Evolutionary conservation across 2,113 vertebrate species (phyloP), one percentile per base, ranked within the genome.

Genomic region (Dipodomys stephensi): DNA sequence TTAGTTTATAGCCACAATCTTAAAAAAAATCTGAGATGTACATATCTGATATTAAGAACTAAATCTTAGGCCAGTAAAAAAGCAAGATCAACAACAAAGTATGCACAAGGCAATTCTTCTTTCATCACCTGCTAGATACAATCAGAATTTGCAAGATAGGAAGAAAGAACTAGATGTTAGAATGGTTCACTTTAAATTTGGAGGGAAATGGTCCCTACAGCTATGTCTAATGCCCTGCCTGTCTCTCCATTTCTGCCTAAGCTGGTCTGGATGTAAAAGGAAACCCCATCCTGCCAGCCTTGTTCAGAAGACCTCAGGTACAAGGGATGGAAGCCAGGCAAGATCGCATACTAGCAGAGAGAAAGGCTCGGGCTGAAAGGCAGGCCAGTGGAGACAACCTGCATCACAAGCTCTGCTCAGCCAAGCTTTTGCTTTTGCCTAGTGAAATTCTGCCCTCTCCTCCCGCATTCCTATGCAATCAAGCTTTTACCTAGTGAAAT

Each of bases 11-110:
- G 44, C 69, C 19, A 53, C 80, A 35, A 88, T 22, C 69, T 46
- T 68, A 39, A 39, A 39, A 53, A 80, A 73, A 53, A 90, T 57
- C 9, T 80, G 68, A 93, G 39, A 83, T 74, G 73, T 72, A 92
- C 90, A 83, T 69, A 94, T n/a, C 16, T 83, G 79, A 20, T 60
- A 28, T 71, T 77, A 72, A 85, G 69, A 92, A 91, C 27, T 87
- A 83, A 91, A 90, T 19, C 28, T 73, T 39, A 62, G 32, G 35
- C 53, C 35, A 82, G 60, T 90, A 72, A 83, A 73, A 65, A 68
- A 82, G 73, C 83, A 79, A 39, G 39, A 39, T 39, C 39, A 39
- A 39, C 39, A 39, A 39, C 39, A 39, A 39, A 39, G 39, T 39
- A 39, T 39, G 5, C 11, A 92, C 76, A 91, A 93, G 53, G 62